Conservation (phyloP, 1,140 invertebrate genomes). For the Fopius arisanus region DNA sequence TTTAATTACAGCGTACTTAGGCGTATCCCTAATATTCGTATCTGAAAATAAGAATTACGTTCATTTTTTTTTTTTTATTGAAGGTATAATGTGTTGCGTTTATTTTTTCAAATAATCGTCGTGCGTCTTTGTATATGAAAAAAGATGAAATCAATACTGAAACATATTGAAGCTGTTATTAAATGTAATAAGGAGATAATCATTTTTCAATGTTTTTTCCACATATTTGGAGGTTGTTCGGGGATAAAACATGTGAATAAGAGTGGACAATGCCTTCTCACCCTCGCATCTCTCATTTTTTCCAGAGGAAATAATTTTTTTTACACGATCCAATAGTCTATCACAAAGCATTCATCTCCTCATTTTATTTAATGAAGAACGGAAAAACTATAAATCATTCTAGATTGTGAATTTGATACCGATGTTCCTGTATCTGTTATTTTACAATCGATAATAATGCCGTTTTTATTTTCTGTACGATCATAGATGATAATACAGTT, state of each 20-base stretch:
- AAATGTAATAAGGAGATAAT: background rate
- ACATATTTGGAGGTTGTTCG: background rate
- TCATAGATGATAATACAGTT: conserved; percentile 19
- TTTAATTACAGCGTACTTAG: conserved; percentile 27
- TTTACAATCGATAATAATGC: conserved; percentile 24
- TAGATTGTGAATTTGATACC: conserved; percentile 15
- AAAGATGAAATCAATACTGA: background rate
- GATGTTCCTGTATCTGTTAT: conserved; percentile 28
- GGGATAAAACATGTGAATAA: background rate
- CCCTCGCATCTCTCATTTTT: too few relatives aligned
- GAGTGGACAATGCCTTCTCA: too few relatives aligned
- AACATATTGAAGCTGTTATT: background rate
- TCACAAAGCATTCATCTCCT: background rate
- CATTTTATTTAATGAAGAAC: conserved; percentile 1
- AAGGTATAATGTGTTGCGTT: background rate
- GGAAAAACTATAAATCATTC: background rate
- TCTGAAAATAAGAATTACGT: background rate
- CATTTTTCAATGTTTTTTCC: background rate
- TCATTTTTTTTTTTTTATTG: background rate
- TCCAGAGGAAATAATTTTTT: background rate
- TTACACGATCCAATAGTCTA: background rate
- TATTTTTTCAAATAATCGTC: background rate
- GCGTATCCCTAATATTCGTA: conserved; percentile 10
- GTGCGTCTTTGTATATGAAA: background rate
- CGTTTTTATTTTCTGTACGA: conserved; percentile 31